These are phyloP conservation scores for Diarsia mendica DNA, from an alignment of 2,888 invertebrate genomes.

Conservation along the genomic window DNA sequence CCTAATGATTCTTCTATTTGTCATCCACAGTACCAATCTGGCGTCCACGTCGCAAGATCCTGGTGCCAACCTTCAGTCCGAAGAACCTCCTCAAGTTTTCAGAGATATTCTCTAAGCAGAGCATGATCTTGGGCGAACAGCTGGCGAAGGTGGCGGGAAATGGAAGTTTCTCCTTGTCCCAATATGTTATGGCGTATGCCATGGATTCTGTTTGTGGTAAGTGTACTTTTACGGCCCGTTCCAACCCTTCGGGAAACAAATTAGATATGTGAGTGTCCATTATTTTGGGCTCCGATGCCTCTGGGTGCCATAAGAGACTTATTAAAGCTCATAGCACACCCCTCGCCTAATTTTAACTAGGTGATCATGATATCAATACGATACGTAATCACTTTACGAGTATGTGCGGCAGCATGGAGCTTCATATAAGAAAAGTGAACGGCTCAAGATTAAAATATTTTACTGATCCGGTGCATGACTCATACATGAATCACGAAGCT, in stretches of 20 bases:
- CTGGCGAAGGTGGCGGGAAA: constrained; percentile 57
- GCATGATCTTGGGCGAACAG: constrained; percentile 64
- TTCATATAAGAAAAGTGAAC: background rate
- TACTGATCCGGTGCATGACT: background rate
- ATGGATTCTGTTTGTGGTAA: constrained; percentile 76
- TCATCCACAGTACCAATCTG: constrained; percentile 71
- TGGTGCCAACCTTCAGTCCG: constrained; percentile 72
- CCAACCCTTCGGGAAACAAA: background rate
- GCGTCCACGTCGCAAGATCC: constrained; percentile 76
- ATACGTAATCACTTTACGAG: background rate
- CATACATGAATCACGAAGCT: background rate
- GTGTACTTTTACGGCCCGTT: constrained; percentile 17
- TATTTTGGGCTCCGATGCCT: background rate
- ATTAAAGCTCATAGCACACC: background rate
- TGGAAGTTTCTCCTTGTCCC: constrained; percentile 70
- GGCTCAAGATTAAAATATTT: background rate
- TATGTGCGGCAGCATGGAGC: background rate
- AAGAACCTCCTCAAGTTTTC: constrained; percentile 71
- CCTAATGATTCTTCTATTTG: background rate
- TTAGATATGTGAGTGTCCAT: background rate
- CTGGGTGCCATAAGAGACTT: background rate
- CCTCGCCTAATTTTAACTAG: background rate
- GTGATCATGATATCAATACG: background rate
- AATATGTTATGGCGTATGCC: constrained; percentile 71
- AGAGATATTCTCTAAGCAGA: constrained; percentile 70